phyloP scores from a whole-genome alignment of 2,888 invertebrate species.

The Stenoptilia bipunctidactyla region DNA sequence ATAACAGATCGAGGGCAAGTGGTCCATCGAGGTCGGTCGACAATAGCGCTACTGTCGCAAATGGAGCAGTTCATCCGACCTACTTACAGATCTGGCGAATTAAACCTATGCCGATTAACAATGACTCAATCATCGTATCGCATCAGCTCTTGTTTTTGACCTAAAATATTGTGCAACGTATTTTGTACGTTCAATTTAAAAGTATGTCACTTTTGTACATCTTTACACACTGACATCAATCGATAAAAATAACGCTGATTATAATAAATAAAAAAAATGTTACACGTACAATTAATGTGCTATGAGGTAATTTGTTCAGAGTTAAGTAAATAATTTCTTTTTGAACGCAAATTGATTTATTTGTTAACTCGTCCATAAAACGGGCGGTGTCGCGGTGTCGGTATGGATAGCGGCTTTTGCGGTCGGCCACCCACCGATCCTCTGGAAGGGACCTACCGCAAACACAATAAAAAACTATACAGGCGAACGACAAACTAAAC shows the following conservation, averaged over 20 bases:
- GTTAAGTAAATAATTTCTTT: neutral
- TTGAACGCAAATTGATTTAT: neutral
- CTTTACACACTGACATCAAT: neutral
- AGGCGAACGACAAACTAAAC: conserved; percentile 9
- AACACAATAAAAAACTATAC: conserved; percentile 26
- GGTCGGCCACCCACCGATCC: conserved; percentile 39
- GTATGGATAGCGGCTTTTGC: conserved; percentile 25
- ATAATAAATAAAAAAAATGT: too few species aligned
- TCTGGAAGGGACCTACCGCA: conserved; percentile 27
- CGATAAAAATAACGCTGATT: too few species aligned
- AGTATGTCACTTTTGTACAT: neutral
- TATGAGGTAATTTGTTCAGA: too few species aligned
- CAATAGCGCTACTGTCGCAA: conserved; percentile 56
- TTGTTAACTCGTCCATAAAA: neutral
- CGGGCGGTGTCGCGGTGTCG: conserved; percentile 12
- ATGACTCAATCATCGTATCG: conserved; percentile 50
- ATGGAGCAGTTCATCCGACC: conserved; percentile 64
- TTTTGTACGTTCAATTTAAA: too few species aligned
- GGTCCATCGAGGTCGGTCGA: conserved; percentile 54
- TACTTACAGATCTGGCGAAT: conserved; percentile 52
- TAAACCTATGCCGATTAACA: conserved; percentile 58
- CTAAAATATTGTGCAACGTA: too few species aligned
- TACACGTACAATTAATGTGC: too few species aligned
- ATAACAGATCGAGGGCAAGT: conserved; percentile 53
- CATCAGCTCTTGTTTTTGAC: conserved; percentile 9